Conservation (phyloP, 2,888 invertebrate species). For the Drosophila hawaiiensis region DNA sequence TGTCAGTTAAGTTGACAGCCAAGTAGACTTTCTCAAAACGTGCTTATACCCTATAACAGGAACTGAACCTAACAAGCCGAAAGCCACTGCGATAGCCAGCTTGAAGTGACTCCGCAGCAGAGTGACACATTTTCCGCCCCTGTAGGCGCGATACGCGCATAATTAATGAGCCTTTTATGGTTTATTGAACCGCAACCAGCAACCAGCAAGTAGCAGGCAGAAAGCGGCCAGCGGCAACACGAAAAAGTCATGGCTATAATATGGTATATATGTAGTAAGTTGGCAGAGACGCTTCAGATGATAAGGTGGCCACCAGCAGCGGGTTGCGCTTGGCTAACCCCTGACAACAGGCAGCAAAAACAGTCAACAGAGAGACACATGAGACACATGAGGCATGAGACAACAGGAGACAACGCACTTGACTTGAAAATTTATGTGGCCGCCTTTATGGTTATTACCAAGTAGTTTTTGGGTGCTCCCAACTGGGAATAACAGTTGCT, state of each 20-base stretch:
- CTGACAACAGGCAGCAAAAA: constrained; percentile 35
- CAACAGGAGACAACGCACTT: constrained; percentile 71
- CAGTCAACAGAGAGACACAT: constrained; percentile 3
- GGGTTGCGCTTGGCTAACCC: constrained; percentile 83
- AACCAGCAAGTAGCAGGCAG: constrained; percentile 22
- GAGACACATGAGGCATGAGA: constrained; percentile 7
- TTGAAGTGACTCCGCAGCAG: constrained; percentile 23
- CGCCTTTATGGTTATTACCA: constrained; percentile 77
- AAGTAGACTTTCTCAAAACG: constrained; percentile 7
- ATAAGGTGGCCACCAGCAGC: constrained; percentile 67
- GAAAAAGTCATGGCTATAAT: constrained; percentile 64
- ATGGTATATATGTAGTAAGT: constrained; percentile 17
- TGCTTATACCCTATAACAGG: constrained; percentile 38
- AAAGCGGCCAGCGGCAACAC: constrained; percentile 38
- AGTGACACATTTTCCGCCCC: constrained; percentile 79
- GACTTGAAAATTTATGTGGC: constrained; percentile 83
- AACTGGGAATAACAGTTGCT: constrained; percentile 18
- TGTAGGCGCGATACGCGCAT: constrained; percentile 83
- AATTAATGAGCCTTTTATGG: constrained; percentile 85
- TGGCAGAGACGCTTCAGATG: constrained; percentile 47
- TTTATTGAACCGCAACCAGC: constrained; percentile 83
- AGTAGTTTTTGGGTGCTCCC: constrained; percentile 28
- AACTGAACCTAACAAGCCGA: constrained; percentile 36
- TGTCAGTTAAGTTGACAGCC: background rate
- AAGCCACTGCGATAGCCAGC: constrained; percentile 42